A percentile compares a stretch with the other conserved stretches of the same genome.
These are phyloP conservation scores for Penaeus chinensis DNA, from an alignment of 1,140 invertebrate genomes.

Conservation along the genomic window DNA sequence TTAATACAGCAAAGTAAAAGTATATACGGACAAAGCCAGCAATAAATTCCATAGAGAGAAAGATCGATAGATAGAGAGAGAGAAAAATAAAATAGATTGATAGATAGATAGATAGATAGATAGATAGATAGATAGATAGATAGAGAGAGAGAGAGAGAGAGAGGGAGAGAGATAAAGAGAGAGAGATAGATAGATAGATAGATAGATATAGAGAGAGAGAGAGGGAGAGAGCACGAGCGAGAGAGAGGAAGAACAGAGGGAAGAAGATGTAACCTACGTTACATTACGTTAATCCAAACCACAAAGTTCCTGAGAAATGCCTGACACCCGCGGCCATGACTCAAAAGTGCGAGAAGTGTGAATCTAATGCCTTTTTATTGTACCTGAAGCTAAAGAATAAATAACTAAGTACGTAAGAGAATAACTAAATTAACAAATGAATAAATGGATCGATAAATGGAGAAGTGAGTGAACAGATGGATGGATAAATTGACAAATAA, in stretches of 20 bases:
- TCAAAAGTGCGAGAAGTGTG: no score
- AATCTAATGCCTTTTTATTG: no score
- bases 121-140: not conserved
- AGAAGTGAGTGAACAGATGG: no score
- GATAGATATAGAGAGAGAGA: not conserved
- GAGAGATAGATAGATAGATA: not conserved
- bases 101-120: not conserved
- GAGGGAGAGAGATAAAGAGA: no score
- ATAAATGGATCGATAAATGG: no score
- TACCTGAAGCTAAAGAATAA: no score
- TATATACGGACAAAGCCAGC: not conserved
- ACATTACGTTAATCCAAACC: no score
- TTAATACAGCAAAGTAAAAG: not conserved
- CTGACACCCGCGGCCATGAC: no score
- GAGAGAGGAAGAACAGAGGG: not conserved
- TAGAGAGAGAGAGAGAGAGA: not conserved
- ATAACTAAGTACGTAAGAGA: no score
- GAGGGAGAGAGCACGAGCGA: not conserved
- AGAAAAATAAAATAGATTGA: not conserved
- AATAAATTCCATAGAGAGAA: not conserved
- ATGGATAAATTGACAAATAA: no score
- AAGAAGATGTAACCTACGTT: not conserved
- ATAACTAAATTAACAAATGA: no score
- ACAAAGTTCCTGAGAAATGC: no score
- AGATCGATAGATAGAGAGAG: not conserved